Conservation (phyloP, 2,888 invertebrate species). For the Polydrusus pterygomalis region DNA sequence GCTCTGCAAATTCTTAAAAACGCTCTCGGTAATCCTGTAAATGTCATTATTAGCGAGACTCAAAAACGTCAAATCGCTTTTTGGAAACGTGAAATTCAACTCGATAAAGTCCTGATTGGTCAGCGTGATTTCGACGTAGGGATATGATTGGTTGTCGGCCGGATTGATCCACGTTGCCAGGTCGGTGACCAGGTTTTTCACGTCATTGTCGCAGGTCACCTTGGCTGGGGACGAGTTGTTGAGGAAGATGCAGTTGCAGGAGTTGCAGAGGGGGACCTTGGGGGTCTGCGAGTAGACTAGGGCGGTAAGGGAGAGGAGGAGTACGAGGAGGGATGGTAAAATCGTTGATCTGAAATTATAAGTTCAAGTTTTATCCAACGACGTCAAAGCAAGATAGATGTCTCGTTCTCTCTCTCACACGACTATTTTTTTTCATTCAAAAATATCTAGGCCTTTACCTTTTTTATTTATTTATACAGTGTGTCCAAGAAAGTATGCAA, state of each 20-base stretch:
- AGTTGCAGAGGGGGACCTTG: slow-evolving; percentile 72
- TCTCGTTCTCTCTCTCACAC: too few relatives aligned
- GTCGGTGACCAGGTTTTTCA: slow-evolving; percentile 40
- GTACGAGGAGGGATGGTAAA: neutral
- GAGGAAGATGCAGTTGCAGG: slow-evolving; percentile 73
- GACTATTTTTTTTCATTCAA: too few relatives aligned
- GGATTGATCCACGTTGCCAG: slow-evolving; percentile 50
- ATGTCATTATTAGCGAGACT: slow-evolving; percentile 80
- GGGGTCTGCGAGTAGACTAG: slow-evolving; percentile 3
- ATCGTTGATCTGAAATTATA: neutral
- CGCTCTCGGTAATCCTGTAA: slow-evolving; percentile 75
- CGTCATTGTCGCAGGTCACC: slow-evolving; percentile 56
- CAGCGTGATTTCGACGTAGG: slow-evolving; percentile 57
- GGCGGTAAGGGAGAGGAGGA: slow-evolving; percentile 7
- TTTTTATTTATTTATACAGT: too few relatives aligned
- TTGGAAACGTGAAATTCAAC: slow-evolving; percentile 71
- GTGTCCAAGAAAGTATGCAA: too few relatives aligned
- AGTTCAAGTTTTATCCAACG: too few relatives aligned
- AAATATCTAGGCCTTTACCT: too few relatives aligned
- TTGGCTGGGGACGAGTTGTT: slow-evolving; percentile 67
- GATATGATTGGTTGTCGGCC: slow-evolving; percentile 50
- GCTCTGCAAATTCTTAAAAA: slow-evolving; percentile 79
- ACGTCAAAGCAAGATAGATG: too few relatives aligned
- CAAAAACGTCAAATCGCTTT: slow-evolving; percentile 73
- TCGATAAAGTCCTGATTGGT: slow-evolving; percentile 58